Base-by-base conservation (phyloP, 2,797 vertebrate species). In the Delichon dasypus region DNA sequence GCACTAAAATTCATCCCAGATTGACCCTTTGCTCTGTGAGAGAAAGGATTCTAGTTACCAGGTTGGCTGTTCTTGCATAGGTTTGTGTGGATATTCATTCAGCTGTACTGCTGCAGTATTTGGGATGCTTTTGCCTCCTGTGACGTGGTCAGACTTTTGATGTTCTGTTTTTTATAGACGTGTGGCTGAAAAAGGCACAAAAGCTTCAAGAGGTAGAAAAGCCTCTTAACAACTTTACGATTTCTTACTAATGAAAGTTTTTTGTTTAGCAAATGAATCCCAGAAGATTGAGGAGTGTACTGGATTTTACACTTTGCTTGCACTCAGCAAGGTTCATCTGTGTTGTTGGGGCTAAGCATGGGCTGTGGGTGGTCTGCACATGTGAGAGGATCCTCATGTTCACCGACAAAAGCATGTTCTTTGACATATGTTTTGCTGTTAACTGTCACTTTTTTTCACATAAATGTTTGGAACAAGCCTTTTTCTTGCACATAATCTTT, bases 261-360 rank as follows among this genome's bases (percentile, higher is more conserved):
- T 95, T 89, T 73, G 87, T 96, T 94, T 95, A 96, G 92, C 77
- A 84, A 87, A 65, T 65, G 83, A 85, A 64, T 93, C 76, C 84
- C 61, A 17, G 85, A 88, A 55, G 87, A 83, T 71, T 87, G 73
- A 88, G 72, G 47, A 88, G 47, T 14, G 19, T 71, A 38, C 85
- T 88, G 88, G 85, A 65, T 90, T 91, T 92, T 78, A 65, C 82
- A 32, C 47, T 68, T 61, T n/a, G n/a, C n/a, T 67, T 83, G 53
- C 80, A 66, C 65, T 58, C 91, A 88, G 65, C 76, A 47, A 67
- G 77, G 40, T 77, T 84, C 16, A 5, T 74, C 74, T 54, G 74
- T 55, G 62, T 90, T 74, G n/a, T 54, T 73, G 72, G 91, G 50
- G 30, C 68, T 45, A 10, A 79, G 72, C 40, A 26, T 60, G 71